These are phyloP conservation scores for Microtus pennsylvanicus DNA, from an alignment of 2,113 vertebrate species.

Conservation along the genomic window DNA sequence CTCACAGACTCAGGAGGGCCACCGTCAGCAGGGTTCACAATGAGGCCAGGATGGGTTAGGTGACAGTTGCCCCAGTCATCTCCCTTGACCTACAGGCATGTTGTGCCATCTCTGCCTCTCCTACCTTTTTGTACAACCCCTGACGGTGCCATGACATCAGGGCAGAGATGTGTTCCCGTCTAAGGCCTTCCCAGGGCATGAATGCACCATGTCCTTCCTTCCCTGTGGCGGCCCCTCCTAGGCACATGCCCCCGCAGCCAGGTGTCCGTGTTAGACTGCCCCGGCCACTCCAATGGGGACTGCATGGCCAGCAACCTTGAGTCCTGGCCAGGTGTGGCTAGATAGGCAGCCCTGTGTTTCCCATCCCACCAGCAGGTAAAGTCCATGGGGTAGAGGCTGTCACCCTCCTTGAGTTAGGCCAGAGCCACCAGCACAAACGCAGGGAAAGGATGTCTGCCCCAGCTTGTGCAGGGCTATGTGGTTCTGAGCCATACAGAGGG, in stretches of 20 bases:
- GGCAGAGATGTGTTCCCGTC: background rate
- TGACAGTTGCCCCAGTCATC: background rate
- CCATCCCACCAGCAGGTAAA: background rate
- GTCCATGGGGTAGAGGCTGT: background rate
- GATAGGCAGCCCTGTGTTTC: background rate
- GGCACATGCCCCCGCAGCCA: background rate
- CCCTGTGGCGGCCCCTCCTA: background rate
- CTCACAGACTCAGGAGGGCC: background rate
- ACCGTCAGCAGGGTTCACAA: background rate
- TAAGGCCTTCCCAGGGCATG: too few relatives aligned
- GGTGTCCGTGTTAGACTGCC: too few relatives aligned
- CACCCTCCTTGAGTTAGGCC: background rate
- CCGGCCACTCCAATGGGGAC: background rate
- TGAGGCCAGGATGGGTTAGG: background rate
- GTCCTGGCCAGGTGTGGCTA: background rate
- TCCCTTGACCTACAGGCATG: background rate
- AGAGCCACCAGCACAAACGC: background rate
- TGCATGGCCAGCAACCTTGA: background rate
- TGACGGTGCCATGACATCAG: too few relatives aligned
- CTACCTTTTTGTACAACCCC: background rate
- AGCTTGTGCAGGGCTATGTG: background rate
- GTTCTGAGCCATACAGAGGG: background rate
- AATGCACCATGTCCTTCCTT: background rate
- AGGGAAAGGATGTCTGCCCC: background rate
- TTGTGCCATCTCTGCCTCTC: too few relatives aligned